phyloP scores from a whole-genome alignment of 2,797 vertebrate genomes.

The Nannoperca australis region DNA sequence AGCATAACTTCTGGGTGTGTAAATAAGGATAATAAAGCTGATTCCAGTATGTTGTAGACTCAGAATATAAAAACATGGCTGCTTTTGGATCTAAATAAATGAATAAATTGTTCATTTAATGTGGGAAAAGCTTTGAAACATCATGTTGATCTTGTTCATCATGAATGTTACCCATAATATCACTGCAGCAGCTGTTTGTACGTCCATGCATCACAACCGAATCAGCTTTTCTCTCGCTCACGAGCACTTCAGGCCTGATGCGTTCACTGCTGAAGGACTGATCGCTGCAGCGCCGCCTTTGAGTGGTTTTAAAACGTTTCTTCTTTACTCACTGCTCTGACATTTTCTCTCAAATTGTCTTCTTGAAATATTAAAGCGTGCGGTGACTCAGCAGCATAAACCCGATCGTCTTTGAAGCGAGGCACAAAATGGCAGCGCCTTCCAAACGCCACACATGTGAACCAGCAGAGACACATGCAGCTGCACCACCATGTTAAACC shows the following conservation, averaged over 20 bases:
- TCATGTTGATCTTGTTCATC: too few relatives aligned
- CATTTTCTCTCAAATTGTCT: slow-evolving; percentile 68
- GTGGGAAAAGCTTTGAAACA: too few relatives aligned
- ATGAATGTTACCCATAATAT: too few relatives aligned
- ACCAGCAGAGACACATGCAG: background rate
- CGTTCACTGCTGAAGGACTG: slow-evolving; percentile 3
- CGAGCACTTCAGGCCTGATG: background rate
- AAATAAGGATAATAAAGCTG: too few relatives aligned
- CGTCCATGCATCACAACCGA: too few relatives aligned
- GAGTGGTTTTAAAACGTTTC: slow-evolving; percentile 48
- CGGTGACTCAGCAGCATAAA: slow-evolving; percentile 70
- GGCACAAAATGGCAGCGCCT: slow-evolving; percentile 7
- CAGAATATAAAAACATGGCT: background rate
- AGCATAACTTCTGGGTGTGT: too few relatives aligned
- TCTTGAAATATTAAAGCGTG: slow-evolving; percentile 74
- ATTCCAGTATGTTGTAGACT: background rate
- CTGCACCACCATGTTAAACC: background rate
- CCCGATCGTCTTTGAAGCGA: slow-evolving; percentile 31
- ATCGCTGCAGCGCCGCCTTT: slow-evolving; percentile 4
- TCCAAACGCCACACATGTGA: slow-evolving; percentile 33
- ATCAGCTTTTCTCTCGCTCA: background rate
- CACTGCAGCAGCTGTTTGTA: too few relatives aligned
- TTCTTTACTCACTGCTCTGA: slow-evolving; percentile 48
- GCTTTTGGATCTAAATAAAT: background rate
- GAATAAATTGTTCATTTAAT: too few relatives aligned